Base-by-base conservation (phyloP, 1,140 invertebrate genomes). In the Drosophila saltans region DNA sequence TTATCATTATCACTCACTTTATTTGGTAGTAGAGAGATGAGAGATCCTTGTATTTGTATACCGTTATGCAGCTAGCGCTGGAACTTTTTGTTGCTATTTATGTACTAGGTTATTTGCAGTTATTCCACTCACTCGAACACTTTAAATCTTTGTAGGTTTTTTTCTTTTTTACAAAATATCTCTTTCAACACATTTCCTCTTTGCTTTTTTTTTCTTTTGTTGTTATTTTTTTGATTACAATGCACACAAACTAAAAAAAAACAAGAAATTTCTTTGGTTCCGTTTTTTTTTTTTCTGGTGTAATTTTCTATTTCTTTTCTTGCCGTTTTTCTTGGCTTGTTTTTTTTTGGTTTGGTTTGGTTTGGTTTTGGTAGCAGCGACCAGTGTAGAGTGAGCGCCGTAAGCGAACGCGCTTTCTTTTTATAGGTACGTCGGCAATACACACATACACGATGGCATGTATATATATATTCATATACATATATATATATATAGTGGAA, bases 361-460 rank as follows among this genome's bases (percentile, higher is more conserved):
- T 64, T 62, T 69, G 48, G 58, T 78, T 88, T 84, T 84, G 85
- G 78, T 89, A 58, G 83, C 76, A 83, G 80, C 26, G 77, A 88
- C 84, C 85, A 90, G 90, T 26, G 45, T 26, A 52, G 84, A 89
- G 84, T 89, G 84, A 89, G 84, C 81, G 78, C 80, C 73, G 80
- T 81, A 78, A 75, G 74, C 85, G 78, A 89, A 63, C 72, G 78
- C 72, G 68, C 67, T 90, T 90, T 85, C 78, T 85, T 89, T 88
- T 90, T 89, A 89, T 88, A 88, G 84, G 76, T 63, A 45, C 73
- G 69, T 43, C 56, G 43, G 21, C 26, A n/a, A 57, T 39, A 39
- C 26, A 52, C 10, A 59, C 52, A 52, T 7, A 36, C 0, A 36
- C 6, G 6, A 5, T 48, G 45, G 7, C 58, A 71, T 9, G 16